Base-by-base conservation (phyloP, 2,888 invertebrate genomes). In the Troides oblongomaculatus region DNA sequence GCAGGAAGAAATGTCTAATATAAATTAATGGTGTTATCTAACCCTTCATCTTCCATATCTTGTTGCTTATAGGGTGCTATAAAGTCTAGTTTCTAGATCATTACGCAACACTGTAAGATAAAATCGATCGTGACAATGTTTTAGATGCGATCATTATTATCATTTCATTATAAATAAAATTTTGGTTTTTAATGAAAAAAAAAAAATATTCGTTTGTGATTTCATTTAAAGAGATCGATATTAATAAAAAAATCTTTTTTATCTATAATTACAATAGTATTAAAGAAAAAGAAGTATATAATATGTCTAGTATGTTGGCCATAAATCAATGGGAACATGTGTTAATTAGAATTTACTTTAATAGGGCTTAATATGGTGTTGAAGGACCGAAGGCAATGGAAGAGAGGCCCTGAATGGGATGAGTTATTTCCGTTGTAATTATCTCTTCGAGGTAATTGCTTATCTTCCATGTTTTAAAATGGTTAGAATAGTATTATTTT, bases 61-160 rank as follows among this genome's bases (percentile, higher is more conserved):
- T 62, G 62, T 59, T 6, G 36, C 57, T 70, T 70, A 66, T 66
- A 66, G 59, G 59, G 53, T 18, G 57, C 62, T 30, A 66, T 70
- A 70, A 70, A 66, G n/a, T 39, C 21, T 12, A 62, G 62, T 50
- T 53, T 53, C 23, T 50, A 30, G 25, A 39, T 70, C 62, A 62
- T 70, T 62, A 66, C 17, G 70, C 70, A 70, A 70, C 70, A 53
- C 17, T 70, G 70, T 70, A 66, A 57, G 57, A 4, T 53, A 50
- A 21, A 23, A 43, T 23, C 50, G 6, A 18, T 30, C 5, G 58
- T 21, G 65, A 62, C 58, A 39, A 66, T 66, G 66, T 70, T 59
- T 39, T 39, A 7, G 10, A 39, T 10, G 23, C 12, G 23, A 50
- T 50, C 50, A 50, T 14, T 14, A 18, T 50, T 12, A 50, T 50